Conservation (phyloP, 2,113 vertebrate genomes). For the Microtus pennsylvanicus region DNA sequence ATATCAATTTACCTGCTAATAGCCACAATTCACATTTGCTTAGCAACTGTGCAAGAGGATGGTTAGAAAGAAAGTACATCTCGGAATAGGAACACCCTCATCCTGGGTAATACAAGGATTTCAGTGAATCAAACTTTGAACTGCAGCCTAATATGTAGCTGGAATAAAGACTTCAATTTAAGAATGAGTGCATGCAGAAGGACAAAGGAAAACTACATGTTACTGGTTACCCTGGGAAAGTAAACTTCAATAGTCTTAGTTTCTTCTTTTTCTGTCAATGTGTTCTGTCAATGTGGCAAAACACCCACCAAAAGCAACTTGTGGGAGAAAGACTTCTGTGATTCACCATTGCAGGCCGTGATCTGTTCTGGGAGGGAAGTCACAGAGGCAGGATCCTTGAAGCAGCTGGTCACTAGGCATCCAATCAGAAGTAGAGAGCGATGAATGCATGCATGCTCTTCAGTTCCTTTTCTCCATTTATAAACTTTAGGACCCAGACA, state of each 20-base stretch:
- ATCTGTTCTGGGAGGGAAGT: not conserved
- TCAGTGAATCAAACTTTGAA: not conserved
- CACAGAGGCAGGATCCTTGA: not conserved
- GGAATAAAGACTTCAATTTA: not conserved
- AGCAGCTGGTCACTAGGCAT: not conserved
- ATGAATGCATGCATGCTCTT: not conserved
- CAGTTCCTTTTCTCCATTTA: no score
- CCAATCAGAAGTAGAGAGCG: not conserved
- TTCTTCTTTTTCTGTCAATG: not conserved
- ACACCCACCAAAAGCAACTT: not conserved
- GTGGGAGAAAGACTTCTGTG: not conserved
- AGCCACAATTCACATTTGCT: not conserved
- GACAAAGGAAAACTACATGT: not conserved
- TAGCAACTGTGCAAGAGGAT: not conserved
- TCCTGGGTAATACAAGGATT: not conserved
- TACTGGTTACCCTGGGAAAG: no score
- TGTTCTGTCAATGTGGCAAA: not conserved
- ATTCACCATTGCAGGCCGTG: not conserved
- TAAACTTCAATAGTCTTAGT: not conserved
- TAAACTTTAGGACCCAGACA: not conserved
- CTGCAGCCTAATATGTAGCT: not conserved
- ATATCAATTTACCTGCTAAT: not conserved
- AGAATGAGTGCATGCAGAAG: not conserved
- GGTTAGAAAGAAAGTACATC: not conserved
- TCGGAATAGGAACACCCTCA: not conserved